Evolutionary conservation across 1,140 invertebrate genomes (phyloP).

Genomic region (Euwallacea similis): DNA sequence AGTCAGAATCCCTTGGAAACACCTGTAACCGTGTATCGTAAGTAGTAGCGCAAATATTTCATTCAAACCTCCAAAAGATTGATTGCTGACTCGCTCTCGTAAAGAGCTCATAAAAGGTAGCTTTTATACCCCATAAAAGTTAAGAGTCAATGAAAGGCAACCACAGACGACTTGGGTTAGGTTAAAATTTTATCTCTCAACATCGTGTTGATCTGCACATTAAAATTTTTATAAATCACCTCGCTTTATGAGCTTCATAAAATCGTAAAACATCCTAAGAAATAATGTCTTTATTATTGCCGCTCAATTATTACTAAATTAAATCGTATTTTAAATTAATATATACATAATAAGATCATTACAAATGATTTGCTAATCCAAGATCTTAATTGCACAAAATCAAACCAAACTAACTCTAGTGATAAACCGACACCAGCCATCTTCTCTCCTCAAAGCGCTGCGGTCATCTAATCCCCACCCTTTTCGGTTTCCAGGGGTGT

Average conservation of each 20-base stretch:
- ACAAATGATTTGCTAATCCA: too few species aligned
- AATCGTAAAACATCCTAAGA: constrained; percentile 11
- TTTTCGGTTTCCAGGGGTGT: constrained; percentile 27
- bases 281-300: too few species aligned
- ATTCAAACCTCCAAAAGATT: constrained; percentile 43
- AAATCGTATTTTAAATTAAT: too few species aligned
- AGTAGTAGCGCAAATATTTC: constrained; percentile 26
- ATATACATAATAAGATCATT: too few species aligned
- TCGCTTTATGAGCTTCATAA: constrained; percentile 36
- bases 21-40: constrained; percentile 4
- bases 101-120: constrained; percentile 53
- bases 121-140: constrained; percentile 53
- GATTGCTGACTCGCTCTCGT: constrained; percentile 44
- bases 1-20: neutral
- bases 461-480: constrained; percentile 19
- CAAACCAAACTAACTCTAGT: too few species aligned
- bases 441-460: neutral
- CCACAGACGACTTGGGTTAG: constrained; percentile 46
- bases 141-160: constrained; percentile 48
- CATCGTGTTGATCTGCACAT: constrained; percentile 42
- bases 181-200: constrained; percentile 41
- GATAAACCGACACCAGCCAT: neutral
- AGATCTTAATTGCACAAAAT: too few species aligned
- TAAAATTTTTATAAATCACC: constrained; percentile 43
- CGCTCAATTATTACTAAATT: too few species aligned